Evolutionary conservation across 2,797 vertebrate genomes (phyloP), one percentile per base, ranked within the genome.

Genomic region (Cyclura pinguis): DNA sequence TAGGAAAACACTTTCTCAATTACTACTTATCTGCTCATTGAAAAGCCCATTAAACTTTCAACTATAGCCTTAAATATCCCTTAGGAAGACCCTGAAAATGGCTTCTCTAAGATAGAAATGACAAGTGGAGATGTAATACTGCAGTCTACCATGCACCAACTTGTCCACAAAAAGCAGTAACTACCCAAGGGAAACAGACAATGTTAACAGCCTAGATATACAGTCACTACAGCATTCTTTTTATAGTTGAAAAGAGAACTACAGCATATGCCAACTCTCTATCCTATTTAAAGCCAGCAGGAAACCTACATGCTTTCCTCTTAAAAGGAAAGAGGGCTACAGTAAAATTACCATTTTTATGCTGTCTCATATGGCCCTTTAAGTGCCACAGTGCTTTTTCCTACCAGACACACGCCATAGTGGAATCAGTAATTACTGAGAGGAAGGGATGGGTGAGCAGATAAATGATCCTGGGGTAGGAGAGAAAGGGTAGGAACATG

Each of bases 371-470:
- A 6, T 18, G 42, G 13, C 74, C 38, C n/a, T 62, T 73, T 59
- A 74, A 47, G 67, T 62, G 29, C 55, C 55, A 82, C 29, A 74
- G 20, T 62, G 7, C 38, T 13, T n/a, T 55, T 89, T 69, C 73
- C 52, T 42, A 69, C 50, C 27, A 80, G 35, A 24, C 12, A 85
- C 55, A 67, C 55, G 27, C 47, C 27, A 55, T 18, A n/a, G 59
- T 35, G 22, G 24, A 8, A 55, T 24, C 69, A 59, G 62, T 42
- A 88, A 62, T 29, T 29, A 73, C 38, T 47, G 57, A 62, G 29
- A 88, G 69, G 76, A 88, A 84, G 42, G n/a, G 47, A n/a, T 42
- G n/a, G 24, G 82, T 85, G 62, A 84, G 35, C 0, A 78, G 82
- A 89, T 69, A 67, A 32, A 9, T 84, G 2, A 18, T 77, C 14